phyloP scores from a whole-genome alignment of 2,113 vertebrate species.

The Strigops habroptila region DNA sequence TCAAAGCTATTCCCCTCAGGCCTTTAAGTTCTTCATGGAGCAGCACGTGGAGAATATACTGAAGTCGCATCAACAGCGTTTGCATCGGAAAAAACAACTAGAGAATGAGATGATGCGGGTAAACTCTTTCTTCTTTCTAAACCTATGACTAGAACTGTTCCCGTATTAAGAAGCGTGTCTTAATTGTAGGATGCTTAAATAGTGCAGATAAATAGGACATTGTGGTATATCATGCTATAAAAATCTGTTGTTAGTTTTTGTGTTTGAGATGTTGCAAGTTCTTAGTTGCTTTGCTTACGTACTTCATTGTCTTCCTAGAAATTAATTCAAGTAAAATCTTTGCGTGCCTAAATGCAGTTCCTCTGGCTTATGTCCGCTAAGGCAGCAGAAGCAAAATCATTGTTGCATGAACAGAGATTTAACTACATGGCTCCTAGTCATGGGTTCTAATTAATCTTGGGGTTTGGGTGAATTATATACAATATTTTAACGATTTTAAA shows the following conservation, averaged over 20 bases:
- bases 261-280: background rate
- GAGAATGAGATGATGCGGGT: slow-evolving; percentile 99
- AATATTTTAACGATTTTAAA: background rate
- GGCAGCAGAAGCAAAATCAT: background rate
- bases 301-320: background rate
- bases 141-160: background rate
- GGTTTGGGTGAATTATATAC: background rate
- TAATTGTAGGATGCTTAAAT: background rate
- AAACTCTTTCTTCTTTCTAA: slow-evolving; percentile 58
- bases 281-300: background rate
- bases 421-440: background rate
- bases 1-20: slow-evolving; percentile 92
- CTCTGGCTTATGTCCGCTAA: background rate
- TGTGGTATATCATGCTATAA: background rate
- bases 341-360: background rate
- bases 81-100: slow-evolving; percentile 94
- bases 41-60: slow-evolving; percentile 98
- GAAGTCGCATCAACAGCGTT: slow-evolving; percentile 93
- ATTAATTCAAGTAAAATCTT: background rate
- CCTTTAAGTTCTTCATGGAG: slow-evolving; percentile 99
- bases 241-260: background rate
- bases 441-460: background rate
- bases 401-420: background rate
- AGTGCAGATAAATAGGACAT: background rate
- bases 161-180: background rate